These are phyloP conservation scores for Pollachius pollachius DNA, from an alignment of 2,113 vertebrate genomes.

Conservation along the genomic window DNA sequence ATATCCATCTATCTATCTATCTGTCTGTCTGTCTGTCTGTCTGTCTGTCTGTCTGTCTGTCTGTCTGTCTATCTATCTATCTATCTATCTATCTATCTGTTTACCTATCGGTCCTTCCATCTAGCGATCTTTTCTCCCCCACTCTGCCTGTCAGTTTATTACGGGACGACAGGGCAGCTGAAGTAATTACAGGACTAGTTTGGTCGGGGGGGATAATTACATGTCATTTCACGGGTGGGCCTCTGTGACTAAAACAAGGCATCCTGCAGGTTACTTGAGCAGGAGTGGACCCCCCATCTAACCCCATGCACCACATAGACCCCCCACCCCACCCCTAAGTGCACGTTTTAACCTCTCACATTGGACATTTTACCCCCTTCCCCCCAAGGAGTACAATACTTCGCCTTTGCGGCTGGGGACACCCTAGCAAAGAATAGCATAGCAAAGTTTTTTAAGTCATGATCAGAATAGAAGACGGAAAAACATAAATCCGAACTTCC, in stretches of 20 bases:
- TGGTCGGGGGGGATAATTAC: constrained; percentile 63
- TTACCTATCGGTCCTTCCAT: too few relatives aligned
- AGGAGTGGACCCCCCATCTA: constrained; percentile 21
- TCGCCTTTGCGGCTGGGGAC: constrained; percentile 16
- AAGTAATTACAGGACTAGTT: constrained; percentile 67
- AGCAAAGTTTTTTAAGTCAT: too few relatives aligned
- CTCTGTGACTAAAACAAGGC: constrained; percentile 57
- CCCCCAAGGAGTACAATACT: not conserved
- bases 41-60: too few relatives aligned
- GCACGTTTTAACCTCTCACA: constrained; percentile 47
- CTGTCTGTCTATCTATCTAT: too few relatives aligned
- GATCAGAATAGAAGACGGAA: too few relatives aligned
- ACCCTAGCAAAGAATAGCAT: constrained; percentile 31
- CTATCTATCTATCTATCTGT: too few relatives aligned
- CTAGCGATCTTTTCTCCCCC: too few relatives aligned
- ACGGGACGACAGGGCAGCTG: constrained; percentile 45
- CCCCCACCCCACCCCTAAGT: constrained; percentile 19
- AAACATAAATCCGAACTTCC: too few relatives aligned
- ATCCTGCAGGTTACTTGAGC: constrained; percentile 59
- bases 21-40: too few relatives aligned
- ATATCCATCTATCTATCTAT: too few relatives aligned
- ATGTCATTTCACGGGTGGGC: constrained; percentile 58
- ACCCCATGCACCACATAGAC: too few relatives aligned
- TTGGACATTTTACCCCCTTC: not conserved
- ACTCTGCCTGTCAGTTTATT: constrained; percentile 43